phyloP scores from a whole-genome alignment of 2,888 invertebrate genomes.

The Leucophenga montana region DNA sequence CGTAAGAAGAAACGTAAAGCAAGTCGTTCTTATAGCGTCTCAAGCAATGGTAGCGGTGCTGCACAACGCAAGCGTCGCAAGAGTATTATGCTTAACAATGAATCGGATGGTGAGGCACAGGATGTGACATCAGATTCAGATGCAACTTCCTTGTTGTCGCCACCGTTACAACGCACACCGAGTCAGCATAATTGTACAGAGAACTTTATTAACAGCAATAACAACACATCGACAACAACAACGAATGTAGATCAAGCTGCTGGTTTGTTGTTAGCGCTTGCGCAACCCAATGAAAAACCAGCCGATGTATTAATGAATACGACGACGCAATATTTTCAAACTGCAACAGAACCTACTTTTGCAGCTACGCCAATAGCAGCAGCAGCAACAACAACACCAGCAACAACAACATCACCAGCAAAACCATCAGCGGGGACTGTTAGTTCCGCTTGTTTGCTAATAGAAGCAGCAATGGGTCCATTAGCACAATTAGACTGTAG shows the following conservation, averaged over 20 bases:
- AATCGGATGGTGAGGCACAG: conserved; percentile 73
- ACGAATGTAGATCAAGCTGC: conserved; percentile 74
- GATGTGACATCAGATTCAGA: conserved; percentile 83
- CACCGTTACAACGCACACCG: conserved; percentile 56
- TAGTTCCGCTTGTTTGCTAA: conserved; percentile 86
- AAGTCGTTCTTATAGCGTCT: conserved; percentile 50
- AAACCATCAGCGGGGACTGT: conserved; percentile 69
- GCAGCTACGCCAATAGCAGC: conserved; percentile 18
- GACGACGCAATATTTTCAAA: background rate
- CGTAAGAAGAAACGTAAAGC: conserved; percentile 70
- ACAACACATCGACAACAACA: conserved; percentile 35
- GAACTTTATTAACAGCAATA: conserved; percentile 25
- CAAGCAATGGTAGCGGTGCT: conserved; percentile 36
- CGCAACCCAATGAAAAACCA: conserved; percentile 69
- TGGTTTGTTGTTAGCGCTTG: conserved; percentile 76
- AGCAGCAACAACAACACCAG: conserved; percentile 29
- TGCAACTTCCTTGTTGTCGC: conserved; percentile 76
- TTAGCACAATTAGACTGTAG: conserved; percentile 74
- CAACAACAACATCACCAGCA: conserved; percentile 27
- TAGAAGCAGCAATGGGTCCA: conserved; percentile 89
- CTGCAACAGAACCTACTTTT: conserved; percentile 34
- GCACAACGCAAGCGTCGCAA: conserved; percentile 75
- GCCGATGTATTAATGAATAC: too few species aligned
- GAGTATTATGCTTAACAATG: conserved; percentile 68
- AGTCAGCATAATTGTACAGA: background rate